phyloP scores from a whole-genome alignment of 2,797 vertebrate species.

The Orientallactaga sibirica region DNA sequence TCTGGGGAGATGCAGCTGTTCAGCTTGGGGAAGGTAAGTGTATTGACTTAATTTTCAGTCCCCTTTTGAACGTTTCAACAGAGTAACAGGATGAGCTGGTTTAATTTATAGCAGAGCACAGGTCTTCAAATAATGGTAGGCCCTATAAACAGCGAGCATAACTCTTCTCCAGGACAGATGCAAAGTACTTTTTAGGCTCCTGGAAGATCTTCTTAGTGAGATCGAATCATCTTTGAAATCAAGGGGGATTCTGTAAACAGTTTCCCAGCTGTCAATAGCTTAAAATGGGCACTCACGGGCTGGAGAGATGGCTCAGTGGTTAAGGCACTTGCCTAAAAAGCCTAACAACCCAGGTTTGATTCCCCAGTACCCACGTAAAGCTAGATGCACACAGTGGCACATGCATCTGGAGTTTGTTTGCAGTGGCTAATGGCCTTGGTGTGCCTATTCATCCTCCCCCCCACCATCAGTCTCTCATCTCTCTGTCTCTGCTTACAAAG shows the following conservation, averaged over 20 bases:
- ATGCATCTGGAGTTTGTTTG: too few relatives aligned
- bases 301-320: too few relatives aligned
- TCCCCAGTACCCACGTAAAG: too few relatives aligned
- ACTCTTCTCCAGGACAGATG: background rate
- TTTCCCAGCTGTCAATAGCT: background rate
- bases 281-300: background rate
- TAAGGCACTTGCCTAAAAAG: too few relatives aligned
- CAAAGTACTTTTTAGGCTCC: background rate
- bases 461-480: too few relatives aligned
- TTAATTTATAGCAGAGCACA: slow-evolving; percentile 36
- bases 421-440: too few relatives aligned
- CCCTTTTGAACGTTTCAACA: slow-evolving; percentile 28
- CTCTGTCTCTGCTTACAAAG: too few relatives aligned
- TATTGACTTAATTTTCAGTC: background rate
- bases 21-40: slow-evolving; percentile 13
- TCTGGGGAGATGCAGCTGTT: background rate
- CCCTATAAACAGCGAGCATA: slow-evolving; percentile 11
- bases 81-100: background rate
- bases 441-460: too few relatives aligned
- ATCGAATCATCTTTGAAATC: slow-evolving; percentile 7
- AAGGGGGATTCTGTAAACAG: background rate
- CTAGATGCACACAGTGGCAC: too few relatives aligned
- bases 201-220: background rate
- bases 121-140: background rate
- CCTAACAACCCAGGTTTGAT: too few relatives aligned